These are phyloP conservation scores for Scomber colias DNA, from an alignment of 2,113 vertebrate genomes.

Conservation along the genomic window DNA sequence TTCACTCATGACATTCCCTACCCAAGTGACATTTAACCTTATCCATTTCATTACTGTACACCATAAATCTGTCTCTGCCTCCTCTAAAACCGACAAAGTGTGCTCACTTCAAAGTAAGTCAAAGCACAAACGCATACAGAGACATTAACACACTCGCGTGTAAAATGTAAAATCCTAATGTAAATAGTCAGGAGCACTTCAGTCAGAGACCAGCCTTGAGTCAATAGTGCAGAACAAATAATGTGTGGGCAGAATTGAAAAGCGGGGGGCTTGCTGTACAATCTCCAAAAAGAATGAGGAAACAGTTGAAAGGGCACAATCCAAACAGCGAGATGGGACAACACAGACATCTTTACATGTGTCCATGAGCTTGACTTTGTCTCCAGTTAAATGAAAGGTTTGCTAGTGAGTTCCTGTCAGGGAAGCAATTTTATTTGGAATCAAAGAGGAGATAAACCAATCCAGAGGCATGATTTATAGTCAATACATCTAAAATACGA, in stretches of 20 bases:
- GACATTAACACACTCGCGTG: constrained; percentile 28
- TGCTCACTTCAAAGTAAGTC: constrained; percentile 12
- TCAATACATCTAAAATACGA: neutral
- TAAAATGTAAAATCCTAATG: constrained; percentile 1
- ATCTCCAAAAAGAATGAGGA: constrained; percentile 19
- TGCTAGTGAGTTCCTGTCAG: neutral
- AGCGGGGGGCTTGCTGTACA: constrained; percentile 37
- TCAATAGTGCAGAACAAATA: constrained; percentile 68
- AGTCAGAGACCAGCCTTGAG: constrained; percentile 49
- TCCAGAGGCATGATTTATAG: neutral
- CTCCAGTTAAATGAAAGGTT: neutral
- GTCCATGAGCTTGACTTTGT: neutral
- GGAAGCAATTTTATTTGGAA: neutral
- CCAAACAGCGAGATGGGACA: constrained; percentile 2
- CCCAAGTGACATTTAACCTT: neutral
- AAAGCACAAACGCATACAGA: constrained; percentile 28
- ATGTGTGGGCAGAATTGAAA: constrained; percentile 20
- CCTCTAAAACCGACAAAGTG: neutral
- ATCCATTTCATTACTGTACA: constrained; percentile 9
- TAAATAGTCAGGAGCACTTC: constrained; percentile 34
- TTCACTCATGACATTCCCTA: constrained; percentile 28
- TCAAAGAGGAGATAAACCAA: neutral
- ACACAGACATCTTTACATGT: neutral
- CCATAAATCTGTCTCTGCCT: constrained; percentile 16
- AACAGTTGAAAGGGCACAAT: constrained; percentile 59